Conservation (phyloP, 2,113 vertebrate genomes). For the Pachypanchax playfairii region DNA sequence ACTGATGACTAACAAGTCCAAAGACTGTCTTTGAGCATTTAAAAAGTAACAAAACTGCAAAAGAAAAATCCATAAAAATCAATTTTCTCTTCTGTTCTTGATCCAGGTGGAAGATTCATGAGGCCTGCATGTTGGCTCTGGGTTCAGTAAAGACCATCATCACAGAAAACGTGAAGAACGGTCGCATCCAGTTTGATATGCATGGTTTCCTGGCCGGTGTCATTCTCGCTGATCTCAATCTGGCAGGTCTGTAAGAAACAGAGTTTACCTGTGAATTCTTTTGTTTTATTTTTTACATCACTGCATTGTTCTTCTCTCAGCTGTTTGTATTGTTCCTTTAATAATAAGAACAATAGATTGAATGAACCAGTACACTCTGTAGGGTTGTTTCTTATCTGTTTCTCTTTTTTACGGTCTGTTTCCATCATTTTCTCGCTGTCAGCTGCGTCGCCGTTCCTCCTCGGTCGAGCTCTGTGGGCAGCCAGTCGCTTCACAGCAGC, state of each 20-base stretch:
- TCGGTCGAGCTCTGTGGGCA: constrained; percentile 95
- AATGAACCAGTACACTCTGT: too few relatives aligned
- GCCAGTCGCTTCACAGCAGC: constrained; percentile 96
- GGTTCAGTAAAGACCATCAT: constrained; percentile 96
- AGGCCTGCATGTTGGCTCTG: constrained; percentile 95
- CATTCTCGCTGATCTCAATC: constrained; percentile 92
- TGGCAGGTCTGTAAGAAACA: too few relatives aligned
- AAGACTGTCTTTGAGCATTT: background rate
- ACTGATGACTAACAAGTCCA: background rate
- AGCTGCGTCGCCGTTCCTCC: constrained; percentile 91
- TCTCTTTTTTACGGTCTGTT: background rate
- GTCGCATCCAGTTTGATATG: constrained; percentile 95
- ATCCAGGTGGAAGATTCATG: constrained; percentile 96
- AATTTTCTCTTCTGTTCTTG: background rate
- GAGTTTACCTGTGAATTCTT: too few relatives aligned
- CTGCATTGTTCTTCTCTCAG: too few relatives aligned
- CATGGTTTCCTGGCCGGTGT: constrained; percentile 94
- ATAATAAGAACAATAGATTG: too few relatives aligned
- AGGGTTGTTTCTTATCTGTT: background rate
- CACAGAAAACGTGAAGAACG: constrained; percentile 93
- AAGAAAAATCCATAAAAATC: background rate
- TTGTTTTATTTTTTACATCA: too few relatives aligned
- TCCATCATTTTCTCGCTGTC: background rate
- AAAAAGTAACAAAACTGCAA: background rate
- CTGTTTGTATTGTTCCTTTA: too few relatives aligned